Evolutionary conservation across 2,888 invertebrate species (phyloP).

Genomic region (Dicycla oo): DNA sequence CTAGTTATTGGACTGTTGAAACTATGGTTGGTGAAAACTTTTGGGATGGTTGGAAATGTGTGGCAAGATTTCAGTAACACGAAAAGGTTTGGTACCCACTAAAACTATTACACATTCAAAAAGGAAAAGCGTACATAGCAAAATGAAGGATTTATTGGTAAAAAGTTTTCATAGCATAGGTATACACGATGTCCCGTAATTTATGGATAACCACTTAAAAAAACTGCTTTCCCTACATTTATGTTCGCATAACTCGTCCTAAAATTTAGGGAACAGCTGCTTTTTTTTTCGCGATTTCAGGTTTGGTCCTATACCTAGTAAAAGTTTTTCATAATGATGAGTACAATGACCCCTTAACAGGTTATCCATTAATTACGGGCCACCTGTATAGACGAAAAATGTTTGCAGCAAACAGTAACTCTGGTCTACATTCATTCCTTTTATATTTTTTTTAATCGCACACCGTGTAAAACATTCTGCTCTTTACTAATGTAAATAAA

Average conservation of each 20-base stretch:
- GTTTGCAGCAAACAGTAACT: conserved; percentile 21
- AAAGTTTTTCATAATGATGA: no score
- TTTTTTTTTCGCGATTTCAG: no score
- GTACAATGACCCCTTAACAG: no score
- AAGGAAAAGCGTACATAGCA: background rate
- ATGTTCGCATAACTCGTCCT: no score
- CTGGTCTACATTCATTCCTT: conserved; percentile 33
- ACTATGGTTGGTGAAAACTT: conserved; percentile 43
- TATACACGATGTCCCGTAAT: no score
- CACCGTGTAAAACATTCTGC: conserved; percentile 72
- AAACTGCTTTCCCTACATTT: no score
- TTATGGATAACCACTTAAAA: no score
- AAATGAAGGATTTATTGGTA: background rate
- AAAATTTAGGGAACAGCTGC: no score
- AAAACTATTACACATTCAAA: background rate
- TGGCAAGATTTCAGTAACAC: conserved; percentile 4
- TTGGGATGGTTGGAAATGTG: conserved; percentile 15
- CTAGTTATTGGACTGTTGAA: conserved; percentile 62
- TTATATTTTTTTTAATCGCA: conserved; percentile 58
- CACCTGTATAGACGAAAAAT: no score
- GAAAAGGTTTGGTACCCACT: background rate
- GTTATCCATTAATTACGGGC: no score
- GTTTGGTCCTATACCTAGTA: no score
- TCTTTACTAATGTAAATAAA: conserved; percentile 85
- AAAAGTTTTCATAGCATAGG: no score